A percentile compares a stretch with the other conserved stretches of the same genome.
Evolutionary conservation across 2,797 vertebrate species (phyloP).

Genomic region (Petrocephalus sullivani): DNA sequence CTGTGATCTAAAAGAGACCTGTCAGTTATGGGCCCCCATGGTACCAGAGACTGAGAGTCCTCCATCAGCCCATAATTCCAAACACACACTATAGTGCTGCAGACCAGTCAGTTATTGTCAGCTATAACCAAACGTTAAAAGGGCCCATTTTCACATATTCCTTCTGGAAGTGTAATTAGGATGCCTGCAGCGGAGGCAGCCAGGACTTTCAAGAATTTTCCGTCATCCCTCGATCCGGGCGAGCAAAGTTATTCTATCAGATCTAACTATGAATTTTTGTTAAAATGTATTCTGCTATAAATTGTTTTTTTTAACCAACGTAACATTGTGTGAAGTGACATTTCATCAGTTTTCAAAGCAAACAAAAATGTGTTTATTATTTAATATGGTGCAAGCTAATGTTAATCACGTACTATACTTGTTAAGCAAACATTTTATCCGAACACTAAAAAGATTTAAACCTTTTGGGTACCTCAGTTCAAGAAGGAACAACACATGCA

Average conservation of each 20-base stretch:
- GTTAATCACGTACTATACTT: neutral
- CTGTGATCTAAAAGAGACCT: conserved; percentile 50
- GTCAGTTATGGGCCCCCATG: conserved; percentile 39
- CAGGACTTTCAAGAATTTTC: too few species aligned
- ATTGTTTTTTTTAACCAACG: neutral
- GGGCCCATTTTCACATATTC: neutral
- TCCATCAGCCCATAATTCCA: conserved; percentile 5
- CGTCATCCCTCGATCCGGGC: neutral
- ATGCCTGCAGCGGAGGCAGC: neutral
- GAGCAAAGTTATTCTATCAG: neutral
- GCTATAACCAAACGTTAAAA: neutral
- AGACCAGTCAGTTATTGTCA: neutral
- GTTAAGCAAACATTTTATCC: neutral
- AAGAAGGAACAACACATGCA: neutral
- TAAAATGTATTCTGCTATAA: neutral
- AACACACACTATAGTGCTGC: conserved; percentile 24
- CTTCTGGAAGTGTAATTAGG: neutral
- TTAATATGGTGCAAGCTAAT: neutral
- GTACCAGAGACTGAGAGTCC: conserved; percentile 28
- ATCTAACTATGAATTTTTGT: neutral
- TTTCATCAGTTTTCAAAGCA: neutral
- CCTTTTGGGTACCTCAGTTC: neutral
- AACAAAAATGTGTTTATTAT: neutral
- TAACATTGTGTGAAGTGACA: neutral
- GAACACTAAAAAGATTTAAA: neutral